These are phyloP conservation scores for Clarias fuscus DNA, from an alignment of 2,797 vertebrate species.

Conservation along the genomic window DNA sequence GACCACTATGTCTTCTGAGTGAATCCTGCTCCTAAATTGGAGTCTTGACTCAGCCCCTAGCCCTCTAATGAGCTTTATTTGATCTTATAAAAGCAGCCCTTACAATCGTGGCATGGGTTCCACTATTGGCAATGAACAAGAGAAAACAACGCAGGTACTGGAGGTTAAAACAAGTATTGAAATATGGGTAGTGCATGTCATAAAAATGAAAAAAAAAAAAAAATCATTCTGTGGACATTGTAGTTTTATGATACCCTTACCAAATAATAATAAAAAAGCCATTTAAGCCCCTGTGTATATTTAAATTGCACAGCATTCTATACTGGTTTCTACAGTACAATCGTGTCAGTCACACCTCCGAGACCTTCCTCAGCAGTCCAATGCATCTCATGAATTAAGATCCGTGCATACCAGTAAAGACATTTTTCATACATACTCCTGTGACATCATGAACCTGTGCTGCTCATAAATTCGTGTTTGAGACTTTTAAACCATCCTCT, in stretches of 20 bases:
- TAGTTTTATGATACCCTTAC: not conserved
- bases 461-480: not conserved
- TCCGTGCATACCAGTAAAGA: not conserved
- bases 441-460: not conserved
- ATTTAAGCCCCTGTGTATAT: not conserved
- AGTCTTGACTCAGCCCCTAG: not conserved
- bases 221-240: not conserved
- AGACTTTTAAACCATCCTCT: not conserved
- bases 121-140: not conserved
- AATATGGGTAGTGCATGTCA: not conserved
- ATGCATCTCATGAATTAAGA: not conserved
- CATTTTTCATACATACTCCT: not conserved
- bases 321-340: not conserved
- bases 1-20: not conserved
- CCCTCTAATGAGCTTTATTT: conserved; percentile 17
- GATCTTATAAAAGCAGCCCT: conserved; percentile 9
- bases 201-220: not conserved
- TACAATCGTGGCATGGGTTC: not conserved
- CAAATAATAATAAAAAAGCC: not conserved
- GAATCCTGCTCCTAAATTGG: not conserved
- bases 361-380: not conserved
- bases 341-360: not conserved
- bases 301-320: not conserved
- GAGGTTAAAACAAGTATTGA: not conserved
- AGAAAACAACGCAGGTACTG: not conserved